phyloP scores from a whole-genome alignment of 2,113 vertebrate species.

The Zosterops pallidus region DNA sequence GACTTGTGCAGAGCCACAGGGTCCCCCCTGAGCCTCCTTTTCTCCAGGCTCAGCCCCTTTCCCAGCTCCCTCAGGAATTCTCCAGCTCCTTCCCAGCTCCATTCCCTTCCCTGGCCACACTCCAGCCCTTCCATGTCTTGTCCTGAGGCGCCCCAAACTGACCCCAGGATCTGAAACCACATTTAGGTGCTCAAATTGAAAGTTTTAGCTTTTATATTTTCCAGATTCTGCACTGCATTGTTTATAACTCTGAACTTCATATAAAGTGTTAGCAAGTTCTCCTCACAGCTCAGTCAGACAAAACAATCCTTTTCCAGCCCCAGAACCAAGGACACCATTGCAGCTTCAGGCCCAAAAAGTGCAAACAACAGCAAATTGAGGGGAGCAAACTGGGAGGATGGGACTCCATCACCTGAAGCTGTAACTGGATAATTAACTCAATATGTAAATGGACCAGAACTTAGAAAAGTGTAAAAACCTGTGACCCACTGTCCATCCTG shows the following conservation, averaged over 20 bases:
- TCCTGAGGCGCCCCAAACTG: too few relatives aligned
- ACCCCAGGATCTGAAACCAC: background rate
- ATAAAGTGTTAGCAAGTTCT: background rate
- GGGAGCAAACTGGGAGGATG: background rate
- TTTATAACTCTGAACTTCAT: background rate
- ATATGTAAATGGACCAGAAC: background rate
- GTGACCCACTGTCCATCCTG: background rate
- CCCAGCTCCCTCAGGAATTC: too few relatives aligned
- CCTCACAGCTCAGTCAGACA: background rate
- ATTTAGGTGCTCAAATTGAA: background rate
- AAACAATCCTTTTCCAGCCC: background rate
- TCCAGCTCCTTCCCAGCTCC: too few relatives aligned
- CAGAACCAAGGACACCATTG: background rate
- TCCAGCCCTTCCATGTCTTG: too few relatives aligned
- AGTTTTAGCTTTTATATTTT: background rate
- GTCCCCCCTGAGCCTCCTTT: too few relatives aligned
- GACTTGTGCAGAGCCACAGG: too few relatives aligned
- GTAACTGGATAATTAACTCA: background rate
- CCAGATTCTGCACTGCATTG: background rate
- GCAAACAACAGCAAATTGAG: background rate
- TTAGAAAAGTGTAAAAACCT: background rate
- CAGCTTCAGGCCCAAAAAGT: background rate
- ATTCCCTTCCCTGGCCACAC: too few relatives aligned
- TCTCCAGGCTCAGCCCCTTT: too few relatives aligned
- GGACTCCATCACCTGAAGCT: background rate